Conservation (phyloP, 1,140 invertebrate genomes). For the Diorhabda elongata region DNA sequence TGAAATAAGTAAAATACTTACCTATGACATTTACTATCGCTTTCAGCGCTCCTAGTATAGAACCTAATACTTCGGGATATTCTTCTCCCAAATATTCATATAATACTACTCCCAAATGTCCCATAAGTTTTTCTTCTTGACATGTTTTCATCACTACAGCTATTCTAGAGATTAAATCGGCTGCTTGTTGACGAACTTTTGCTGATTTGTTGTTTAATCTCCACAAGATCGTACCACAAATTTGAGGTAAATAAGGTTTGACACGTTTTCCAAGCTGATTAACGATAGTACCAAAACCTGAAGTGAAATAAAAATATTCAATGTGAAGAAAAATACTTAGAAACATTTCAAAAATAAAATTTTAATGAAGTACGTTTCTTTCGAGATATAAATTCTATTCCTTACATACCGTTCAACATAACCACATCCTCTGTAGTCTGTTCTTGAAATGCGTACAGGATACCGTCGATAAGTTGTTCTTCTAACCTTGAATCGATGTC, state of each 20-base stretch:
- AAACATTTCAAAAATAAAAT: background rate
- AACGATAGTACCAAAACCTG: slow-evolving; percentile 92
- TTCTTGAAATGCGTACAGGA: slow-evolving; percentile 99
- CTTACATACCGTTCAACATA: slow-evolving; percentile 79
- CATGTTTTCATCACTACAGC: slow-evolving; percentile 99
- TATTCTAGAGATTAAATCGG: slow-evolving; percentile 96
- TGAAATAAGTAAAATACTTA: background rate
- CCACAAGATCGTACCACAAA: slow-evolving; percentile 99
- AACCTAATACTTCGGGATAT: slow-evolving; percentile 98
- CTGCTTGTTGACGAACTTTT: slow-evolving; percentile 98
- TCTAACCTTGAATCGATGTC: slow-evolving; percentile 97
- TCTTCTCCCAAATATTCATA: slow-evolving; percentile 99
- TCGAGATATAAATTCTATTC: no score
- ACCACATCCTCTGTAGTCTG: slow-evolving; percentile 99
- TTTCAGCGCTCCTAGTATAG: slow-evolving; percentile 96
- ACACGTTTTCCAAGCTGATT: slow-evolving; percentile 96
- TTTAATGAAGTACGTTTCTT: background rate
- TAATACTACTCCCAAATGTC: slow-evolving; percentile 97
- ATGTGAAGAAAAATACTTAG: background rate
- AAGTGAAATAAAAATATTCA: slow-evolving; percentile 44
- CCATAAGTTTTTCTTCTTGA: slow-evolving; percentile 99
- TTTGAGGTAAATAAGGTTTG: slow-evolving; percentile 98
- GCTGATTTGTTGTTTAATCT: slow-evolving; percentile 99
- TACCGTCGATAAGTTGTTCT: slow-evolving; percentile 98
- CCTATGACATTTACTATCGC: slow-evolving; percentile 97